These are phyloP conservation scores for Metallyticus violacea DNA, from an alignment of 2,888 invertebrate species.

Conservation along the genomic window DNA sequence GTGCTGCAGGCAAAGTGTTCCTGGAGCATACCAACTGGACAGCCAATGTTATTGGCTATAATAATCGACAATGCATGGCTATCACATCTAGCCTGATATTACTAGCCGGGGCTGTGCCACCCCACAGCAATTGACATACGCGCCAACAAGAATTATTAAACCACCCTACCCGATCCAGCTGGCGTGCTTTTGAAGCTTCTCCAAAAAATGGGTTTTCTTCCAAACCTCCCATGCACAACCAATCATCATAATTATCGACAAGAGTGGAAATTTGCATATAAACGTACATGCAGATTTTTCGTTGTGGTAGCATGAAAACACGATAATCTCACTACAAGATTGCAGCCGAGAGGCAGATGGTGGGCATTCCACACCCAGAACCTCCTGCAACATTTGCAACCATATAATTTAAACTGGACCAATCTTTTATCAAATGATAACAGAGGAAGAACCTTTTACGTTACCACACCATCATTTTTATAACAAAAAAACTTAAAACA, in stretches of 20 bases:
- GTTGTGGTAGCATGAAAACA: neutral
- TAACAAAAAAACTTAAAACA: neutral
- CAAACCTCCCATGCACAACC: neutral
- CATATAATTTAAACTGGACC: neutral
- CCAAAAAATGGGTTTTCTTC: neutral
- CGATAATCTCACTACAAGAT: neutral
- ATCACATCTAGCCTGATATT: slow-evolving; percentile 6
- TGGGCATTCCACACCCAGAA: neutral
- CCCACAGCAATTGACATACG: slow-evolving; percentile 22
- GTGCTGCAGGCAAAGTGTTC: neutral
- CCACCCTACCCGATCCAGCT: neutral
- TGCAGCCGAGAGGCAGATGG: neutral
- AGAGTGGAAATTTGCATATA: slow-evolving; percentile 23
- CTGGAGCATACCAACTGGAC: neutral
- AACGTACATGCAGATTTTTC: slow-evolving; percentile 3
- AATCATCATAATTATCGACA: slow-evolving; percentile 27
- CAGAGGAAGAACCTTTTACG: neutral
- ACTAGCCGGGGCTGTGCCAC: neutral
- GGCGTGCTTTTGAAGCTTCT: neutral
- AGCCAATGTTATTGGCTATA: slow-evolving; percentile 10
- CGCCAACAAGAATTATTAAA: slow-evolving; percentile 18
- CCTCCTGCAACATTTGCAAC: neutral
- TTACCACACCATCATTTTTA: neutral
- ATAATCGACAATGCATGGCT: slow-evolving; percentile 11
- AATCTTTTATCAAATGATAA: neutral